phyloP scores from a whole-genome alignment of 2,888 invertebrate species.

The Crematogaster levior region DNA sequence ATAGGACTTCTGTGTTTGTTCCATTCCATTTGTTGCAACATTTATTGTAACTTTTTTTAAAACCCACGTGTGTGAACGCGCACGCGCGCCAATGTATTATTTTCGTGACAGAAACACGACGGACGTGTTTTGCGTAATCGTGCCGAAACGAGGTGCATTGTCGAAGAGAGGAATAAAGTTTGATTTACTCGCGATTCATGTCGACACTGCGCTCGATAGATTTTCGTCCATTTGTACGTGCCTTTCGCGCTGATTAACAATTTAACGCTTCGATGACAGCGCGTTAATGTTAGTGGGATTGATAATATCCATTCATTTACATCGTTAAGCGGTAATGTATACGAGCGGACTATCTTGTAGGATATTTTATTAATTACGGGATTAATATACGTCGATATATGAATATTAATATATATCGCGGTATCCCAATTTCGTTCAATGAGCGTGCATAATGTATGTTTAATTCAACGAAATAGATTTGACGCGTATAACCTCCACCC shows the following conservation, averaged over 20 bases:
- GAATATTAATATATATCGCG: conserved; percentile 10
- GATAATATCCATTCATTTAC: neutral
- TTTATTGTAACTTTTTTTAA: conserved; percentile 18
- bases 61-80: neutral
- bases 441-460: conserved; percentile 9
- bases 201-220: neutral
- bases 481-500: neutral
- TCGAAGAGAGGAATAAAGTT: conserved; percentile 21
- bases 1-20: conserved; percentile 37
- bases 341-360: neutral
- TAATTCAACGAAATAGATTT: conserved; percentile 22
- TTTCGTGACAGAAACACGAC: conserved; percentile 34
- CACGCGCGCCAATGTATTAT: conserved; percentile 10
- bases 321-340: neutral
- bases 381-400: conserved; percentile 19
- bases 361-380: conserved; percentile 11
- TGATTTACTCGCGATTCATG: conserved; percentile 38
- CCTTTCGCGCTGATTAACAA: conserved; percentile 29
- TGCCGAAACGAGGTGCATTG: conserved; percentile 31
- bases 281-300: conserved; percentile 22
- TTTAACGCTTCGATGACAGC: conserved; percentile 22
- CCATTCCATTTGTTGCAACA: conserved; percentile 27
- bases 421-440: conserved; percentile 11
- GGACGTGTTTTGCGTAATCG: conserved; percentile 39
- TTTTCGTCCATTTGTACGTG: conserved; percentile 33